These are phyloP conservation scores for Amphilophus citrinellus DNA, from an alignment of 2,113 vertebrate species.

Conservation along the genomic window DNA sequence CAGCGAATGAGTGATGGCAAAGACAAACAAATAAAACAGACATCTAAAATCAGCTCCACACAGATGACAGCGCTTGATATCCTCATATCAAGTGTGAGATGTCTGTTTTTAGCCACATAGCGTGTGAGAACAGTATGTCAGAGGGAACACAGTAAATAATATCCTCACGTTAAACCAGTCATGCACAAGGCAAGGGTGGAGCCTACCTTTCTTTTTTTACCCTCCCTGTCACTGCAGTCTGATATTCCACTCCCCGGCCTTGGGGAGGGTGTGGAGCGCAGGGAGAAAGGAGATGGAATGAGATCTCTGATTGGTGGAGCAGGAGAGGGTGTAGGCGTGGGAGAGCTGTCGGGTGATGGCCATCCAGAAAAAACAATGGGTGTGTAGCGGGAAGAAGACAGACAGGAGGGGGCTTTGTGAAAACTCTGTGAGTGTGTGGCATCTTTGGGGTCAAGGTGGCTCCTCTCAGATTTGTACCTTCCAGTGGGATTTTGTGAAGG, in stretches of 20 bases:
- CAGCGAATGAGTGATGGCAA: background rate
- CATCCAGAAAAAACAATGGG: constrained; percentile 51
- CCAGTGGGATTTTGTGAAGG: constrained; percentile 6
- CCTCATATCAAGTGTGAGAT: constrained; percentile 9
- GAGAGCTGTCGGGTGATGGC: constrained; percentile 54
- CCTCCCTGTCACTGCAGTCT: constrained; percentile 75
- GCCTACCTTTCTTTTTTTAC: constrained; percentile 84
- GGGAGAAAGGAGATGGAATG: constrained; percentile 74
- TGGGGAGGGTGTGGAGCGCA: constrained; percentile 74
- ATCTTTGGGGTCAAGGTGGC: constrained; percentile 10
- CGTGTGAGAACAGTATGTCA: constrained; percentile 32
- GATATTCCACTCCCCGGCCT: constrained; percentile 73
- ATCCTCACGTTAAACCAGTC: constrained; percentile 35
- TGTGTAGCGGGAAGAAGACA: constrained; percentile 67
- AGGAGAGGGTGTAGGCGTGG: constrained; percentile 72
- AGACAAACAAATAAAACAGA: constrained; percentile 3
- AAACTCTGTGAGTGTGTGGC: constrained; percentile 33
- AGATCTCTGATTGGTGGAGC: constrained; percentile 62
- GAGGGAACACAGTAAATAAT: constrained; percentile 41
- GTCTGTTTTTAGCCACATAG: constrained; percentile 35
- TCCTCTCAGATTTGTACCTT: background rate
- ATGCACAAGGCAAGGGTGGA: constrained; percentile 53
- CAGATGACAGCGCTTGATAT: constrained; percentile 32
- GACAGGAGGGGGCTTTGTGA: constrained; percentile 60
- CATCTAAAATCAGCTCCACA: constrained; percentile 25